phyloP scores from a whole-genome alignment of 2,797 vertebrate genomes.

The Xiphorhynchus erythropygius region DNA sequence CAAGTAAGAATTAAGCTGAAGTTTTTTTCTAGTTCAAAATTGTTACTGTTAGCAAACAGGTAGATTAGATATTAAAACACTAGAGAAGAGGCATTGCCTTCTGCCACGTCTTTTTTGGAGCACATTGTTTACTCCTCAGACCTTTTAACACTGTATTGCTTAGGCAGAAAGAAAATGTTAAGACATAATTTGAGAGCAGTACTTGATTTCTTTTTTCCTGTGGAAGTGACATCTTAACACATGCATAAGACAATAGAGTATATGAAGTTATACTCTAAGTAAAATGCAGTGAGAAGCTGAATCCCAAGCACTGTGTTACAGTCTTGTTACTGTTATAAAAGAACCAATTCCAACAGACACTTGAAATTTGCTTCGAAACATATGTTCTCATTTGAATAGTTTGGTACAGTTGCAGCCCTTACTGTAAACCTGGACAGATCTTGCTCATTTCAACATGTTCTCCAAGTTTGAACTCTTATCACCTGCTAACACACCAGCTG shows the following conservation, averaged over 20 bases:
- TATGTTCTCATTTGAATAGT: background rate
- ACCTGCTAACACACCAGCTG: background rate
- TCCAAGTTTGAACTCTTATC: background rate
- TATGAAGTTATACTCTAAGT: background rate
- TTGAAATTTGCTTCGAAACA: background rate
- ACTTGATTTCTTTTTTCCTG: background rate
- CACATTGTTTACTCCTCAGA: background rate
- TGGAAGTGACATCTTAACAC: background rate
- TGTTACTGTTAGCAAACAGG: background rate
- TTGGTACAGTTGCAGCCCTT: background rate
- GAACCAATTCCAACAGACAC: background rate
- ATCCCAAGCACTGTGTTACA: background rate
- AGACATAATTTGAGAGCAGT: background rate
- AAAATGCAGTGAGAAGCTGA: background rate
- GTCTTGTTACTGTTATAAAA: background rate
- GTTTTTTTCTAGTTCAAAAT: background rate
- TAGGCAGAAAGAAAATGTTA: background rate
- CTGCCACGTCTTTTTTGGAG: background rate
- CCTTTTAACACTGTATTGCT: background rate
- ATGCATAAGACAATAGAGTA: background rate
- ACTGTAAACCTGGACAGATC: background rate
- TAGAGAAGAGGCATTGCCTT: background rate
- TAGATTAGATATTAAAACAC: background rate
- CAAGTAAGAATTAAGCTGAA: background rate
- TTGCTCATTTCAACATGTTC: background rate